These are phyloP conservation scores for Dryomyza anilis DNA, from an alignment of 2,888 invertebrate genomes.

Conservation along the genomic window DNA sequence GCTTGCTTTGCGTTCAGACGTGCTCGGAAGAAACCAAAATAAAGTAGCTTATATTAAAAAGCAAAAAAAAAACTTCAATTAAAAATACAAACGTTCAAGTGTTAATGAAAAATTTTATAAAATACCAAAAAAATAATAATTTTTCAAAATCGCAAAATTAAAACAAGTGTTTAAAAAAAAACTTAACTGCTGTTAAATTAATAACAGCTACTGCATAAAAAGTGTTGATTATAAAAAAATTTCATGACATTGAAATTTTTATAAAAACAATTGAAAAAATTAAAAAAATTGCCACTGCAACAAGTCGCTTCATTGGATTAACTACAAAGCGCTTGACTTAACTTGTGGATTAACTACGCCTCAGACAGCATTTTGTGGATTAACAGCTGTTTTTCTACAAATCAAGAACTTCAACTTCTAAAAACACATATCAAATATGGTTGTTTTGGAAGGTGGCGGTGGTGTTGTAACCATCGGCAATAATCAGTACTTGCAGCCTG, in stretches of 20 bases:
- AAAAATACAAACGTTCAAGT: constrained; percentile 4
- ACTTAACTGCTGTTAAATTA: no score
- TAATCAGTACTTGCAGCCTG: constrained; percentile 95
- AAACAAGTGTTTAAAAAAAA: not conserved
- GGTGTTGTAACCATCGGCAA: constrained; percentile 87
- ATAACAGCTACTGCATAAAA: no score
- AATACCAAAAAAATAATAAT: constrained; percentile 14
- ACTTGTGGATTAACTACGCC: constrained; percentile 36
- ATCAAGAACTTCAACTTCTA: not conserved
- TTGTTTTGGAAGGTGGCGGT: constrained; percentile 89
- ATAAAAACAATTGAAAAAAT: no score
- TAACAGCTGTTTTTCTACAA: constrained; percentile 28
- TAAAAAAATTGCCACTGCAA: not conserved
- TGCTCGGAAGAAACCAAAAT: constrained; percentile 46
- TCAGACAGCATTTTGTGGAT: constrained; percentile 34
- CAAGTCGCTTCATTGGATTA: constrained; percentile 13
- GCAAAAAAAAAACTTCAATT: constrained; percentile 23
- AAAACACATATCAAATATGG: constrained; percentile 65
- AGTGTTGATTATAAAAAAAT: no score
- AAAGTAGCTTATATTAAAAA: constrained; percentile 4
- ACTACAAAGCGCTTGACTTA: constrained; percentile 13
- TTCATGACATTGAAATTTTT: no score
- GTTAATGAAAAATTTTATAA: not conserved
- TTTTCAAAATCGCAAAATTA: constrained; percentile 1
- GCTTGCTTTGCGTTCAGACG: constrained; percentile 55